Conservation (phyloP, 1,140 invertebrate species). For the Musca vetustissima region DNA sequence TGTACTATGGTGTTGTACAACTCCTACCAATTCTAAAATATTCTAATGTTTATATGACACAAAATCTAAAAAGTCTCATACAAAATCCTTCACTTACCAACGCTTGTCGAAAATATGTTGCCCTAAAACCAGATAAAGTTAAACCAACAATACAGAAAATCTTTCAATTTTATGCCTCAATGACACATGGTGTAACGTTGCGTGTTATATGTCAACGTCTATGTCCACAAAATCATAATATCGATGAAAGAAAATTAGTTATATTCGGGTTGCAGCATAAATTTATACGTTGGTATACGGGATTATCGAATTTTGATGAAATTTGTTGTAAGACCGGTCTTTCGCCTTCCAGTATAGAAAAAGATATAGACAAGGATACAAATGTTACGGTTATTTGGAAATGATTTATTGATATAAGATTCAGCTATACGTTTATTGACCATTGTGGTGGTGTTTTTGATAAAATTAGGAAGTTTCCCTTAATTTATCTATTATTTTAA, state of each 20-base stretch:
- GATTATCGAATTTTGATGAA: slow-evolving; percentile 79
- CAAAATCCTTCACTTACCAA: slow-evolving; percentile 71
- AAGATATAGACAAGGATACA: slow-evolving; percentile 82
- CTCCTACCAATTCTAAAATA: slow-evolving; percentile 92
- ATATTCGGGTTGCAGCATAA: slow-evolving; percentile 88
- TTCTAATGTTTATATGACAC: slow-evolving; percentile 89
- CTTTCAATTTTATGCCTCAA: slow-evolving; percentile 77
- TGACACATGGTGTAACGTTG: slow-evolving; percentile 84
- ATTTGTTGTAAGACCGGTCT: slow-evolving; percentile 87
- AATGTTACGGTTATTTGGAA: slow-evolving; percentile 84
- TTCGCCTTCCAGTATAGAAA: slow-evolving; percentile 77
- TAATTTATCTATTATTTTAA: too few species aligned
- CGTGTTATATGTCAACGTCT: slow-evolving; percentile 78
- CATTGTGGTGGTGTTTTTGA: too few species aligned
- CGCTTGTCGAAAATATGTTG: slow-evolving; percentile 73
- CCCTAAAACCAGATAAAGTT: slow-evolving; percentile 55
- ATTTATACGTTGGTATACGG: slow-evolving; percentile 82
- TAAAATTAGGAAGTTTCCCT: too few species aligned
- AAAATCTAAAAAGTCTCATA: slow-evolving; percentile 74
- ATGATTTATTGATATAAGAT: too few species aligned
- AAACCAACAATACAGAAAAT: slow-evolving; percentile 74
- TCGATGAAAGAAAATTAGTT: slow-evolving; percentile 85
- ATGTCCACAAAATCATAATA: slow-evolving; percentile 56
- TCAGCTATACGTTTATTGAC: too few species aligned
- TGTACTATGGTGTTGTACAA: slow-evolving; percentile 72